Evolutionary conservation across 1,140 invertebrate species (phyloP), one percentile per base, ranked within the genome.

Genomic region (Paraescarpia echinospica): DNA sequence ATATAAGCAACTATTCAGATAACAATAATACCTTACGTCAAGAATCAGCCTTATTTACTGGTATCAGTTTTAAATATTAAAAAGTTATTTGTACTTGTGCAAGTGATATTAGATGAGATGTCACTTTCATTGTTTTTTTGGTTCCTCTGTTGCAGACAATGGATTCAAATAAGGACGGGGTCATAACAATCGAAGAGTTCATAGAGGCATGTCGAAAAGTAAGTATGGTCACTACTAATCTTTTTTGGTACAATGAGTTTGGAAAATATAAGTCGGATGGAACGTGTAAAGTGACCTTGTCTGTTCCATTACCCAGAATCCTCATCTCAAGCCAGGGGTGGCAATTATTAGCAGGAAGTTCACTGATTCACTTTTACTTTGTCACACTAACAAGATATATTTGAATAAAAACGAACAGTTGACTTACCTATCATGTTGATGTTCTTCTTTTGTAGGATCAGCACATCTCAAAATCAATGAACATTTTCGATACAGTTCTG

Each of bases 181-280:
- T 99, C 92, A 98, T 99, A 95, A 99, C 98, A 93, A 98, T 99
- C 96, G 98, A 99, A 96, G 98, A 99, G 97, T 99, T 99, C 96
- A 98, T 99, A 95, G 98, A 99, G 96, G 98, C 98, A 94, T 99
- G 98, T 96, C 97, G 98, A 93, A 98, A 98, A 96, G 97, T 98
- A 96, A 96, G 96, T 34, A 77, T 35, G n/a, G n/a, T n/a, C n/a
- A n/a, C n/a, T n/a, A n/a, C n/a, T n/a, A n/a, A n/a, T n/a, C n/a
- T n/a, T n/a, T n/a, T n/a, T n/a, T n/a, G n/a, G n/a, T n/a, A n/a
- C n/a, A n/a, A n/a, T n/a, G n/a, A n/a, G n/a, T n/a, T n/a, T n/a
- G n/a, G n/a, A n/a, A n/a, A n/a, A n/a, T n/a, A n/a, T n/a, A n/a
- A n/a, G n/a, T n/a, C n/a, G n/a, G n/a, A n/a, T n/a, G n/a, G n/a